These are phyloP conservation scores for Oxyruncus cristatus DNA, from an alignment of 2,113 vertebrate genomes.

Conservation along the genomic window DNA sequence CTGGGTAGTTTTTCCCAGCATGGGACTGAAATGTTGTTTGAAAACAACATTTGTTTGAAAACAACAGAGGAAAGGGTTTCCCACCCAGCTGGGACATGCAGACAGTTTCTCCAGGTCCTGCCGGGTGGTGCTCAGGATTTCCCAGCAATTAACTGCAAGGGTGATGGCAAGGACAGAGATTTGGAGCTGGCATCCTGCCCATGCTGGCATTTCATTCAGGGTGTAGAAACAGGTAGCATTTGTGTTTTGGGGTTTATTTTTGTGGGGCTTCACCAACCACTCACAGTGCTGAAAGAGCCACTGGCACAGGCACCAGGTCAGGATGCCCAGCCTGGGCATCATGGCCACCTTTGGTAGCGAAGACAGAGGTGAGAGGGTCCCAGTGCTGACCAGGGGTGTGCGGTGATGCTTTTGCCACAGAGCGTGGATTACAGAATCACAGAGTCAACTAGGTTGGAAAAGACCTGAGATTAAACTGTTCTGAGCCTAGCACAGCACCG, in stretches of 20 bases:
- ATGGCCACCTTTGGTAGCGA: background rate
- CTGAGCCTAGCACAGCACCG: background rate
- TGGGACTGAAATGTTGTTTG: background rate
- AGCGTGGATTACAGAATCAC: background rate
- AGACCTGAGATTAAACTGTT: background rate
- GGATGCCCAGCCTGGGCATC: background rate
- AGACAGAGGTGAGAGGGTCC: background rate
- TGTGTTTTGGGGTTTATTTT: background rate
- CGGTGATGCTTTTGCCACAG: rapidly evolving
- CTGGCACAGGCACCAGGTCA: background rate
- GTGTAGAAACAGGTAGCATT: background rate
- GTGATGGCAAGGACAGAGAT: background rate
- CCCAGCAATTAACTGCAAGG: background rate
- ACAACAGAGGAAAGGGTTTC: background rate
- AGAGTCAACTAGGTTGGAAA: too few relatives aligned
- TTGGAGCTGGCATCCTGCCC: background rate
- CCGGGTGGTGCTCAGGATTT: background rate
- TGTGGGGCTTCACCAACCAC: rapidly evolving
- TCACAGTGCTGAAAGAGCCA: background rate
- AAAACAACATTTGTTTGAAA: background rate
- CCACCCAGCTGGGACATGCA: rapidly evolving
- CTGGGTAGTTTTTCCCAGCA: rapidly evolving
- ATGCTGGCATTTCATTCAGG: background rate
- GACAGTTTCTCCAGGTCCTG: background rate
- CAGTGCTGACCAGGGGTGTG: rapidly evolving